phyloP scores from a whole-genome alignment of 2,888 invertebrate genomes.

The Cephus sareptanus region DNA sequence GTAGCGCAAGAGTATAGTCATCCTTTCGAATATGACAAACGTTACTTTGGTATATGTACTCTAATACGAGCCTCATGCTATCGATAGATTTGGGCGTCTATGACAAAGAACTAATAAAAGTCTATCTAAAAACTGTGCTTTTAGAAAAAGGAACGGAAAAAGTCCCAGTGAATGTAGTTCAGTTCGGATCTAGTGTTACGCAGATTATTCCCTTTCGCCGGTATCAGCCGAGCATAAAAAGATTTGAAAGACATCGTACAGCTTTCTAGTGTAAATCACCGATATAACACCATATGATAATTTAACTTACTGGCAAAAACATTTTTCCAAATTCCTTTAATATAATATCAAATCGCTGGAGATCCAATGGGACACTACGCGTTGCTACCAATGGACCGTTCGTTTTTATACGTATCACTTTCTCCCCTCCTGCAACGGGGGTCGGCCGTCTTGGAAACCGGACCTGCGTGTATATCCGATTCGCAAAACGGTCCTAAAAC shows the following conservation, averaged over 20 bases:
- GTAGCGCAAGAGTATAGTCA: neutral
- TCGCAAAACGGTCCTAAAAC: constrained; percentile 22
- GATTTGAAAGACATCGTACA: neutral
- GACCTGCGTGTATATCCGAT: constrained; percentile 36
- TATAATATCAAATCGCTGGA: constrained; percentile 28
- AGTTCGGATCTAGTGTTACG: neutral
- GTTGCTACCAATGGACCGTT: constrained; percentile 41
- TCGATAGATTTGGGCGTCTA: neutral
- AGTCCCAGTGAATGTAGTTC: constrained; percentile 3
- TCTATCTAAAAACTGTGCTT: neutral
- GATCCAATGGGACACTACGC: constrained; percentile 49
- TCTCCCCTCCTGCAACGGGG: constrained; percentile 44
- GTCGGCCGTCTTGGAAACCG: constrained; percentile 31
- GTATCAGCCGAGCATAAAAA: neutral
- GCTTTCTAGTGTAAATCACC: neutral
- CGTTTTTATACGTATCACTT: constrained; percentile 58
- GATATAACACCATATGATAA: neutral
- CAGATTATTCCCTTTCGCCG: neutral
- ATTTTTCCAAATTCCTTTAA: constrained; percentile 34
- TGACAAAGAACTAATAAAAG: neutral
- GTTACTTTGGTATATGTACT: neutral
- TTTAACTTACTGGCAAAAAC: constrained; percentile 49
- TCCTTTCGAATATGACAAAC: neutral
- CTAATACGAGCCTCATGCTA: neutral
- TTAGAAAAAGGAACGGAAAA: neutral